phyloP scores from a whole-genome alignment of 2,113 vertebrate species.

The Caloenas nicobarica region DNA sequence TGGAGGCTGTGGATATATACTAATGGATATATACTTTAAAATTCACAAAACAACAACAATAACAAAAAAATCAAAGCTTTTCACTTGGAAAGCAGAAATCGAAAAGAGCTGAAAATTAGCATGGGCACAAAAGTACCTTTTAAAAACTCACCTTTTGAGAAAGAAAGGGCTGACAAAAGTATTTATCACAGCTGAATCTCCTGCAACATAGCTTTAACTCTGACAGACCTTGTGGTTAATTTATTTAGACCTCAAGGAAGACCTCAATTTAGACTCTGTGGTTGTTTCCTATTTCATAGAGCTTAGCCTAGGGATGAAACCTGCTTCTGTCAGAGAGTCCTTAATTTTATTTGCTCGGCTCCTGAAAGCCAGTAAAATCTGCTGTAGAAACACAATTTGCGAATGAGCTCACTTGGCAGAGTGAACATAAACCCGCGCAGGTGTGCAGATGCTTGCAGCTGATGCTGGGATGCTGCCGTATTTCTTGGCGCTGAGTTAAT shows the following conservation, averaged over 20 bases:
- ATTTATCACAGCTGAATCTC: background rate
- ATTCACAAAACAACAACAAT: background rate
- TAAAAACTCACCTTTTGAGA: background rate
- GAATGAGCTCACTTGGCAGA: background rate
- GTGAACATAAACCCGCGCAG: background rate
- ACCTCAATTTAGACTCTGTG: background rate
- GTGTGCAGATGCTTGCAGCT: background rate
- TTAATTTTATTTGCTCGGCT: conserved; percentile 10
- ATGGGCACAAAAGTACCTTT: background rate
- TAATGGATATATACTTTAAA: background rate
- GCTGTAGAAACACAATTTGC: background rate
- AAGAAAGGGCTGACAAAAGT: background rate
- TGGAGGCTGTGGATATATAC: background rate
- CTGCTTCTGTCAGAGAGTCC: background rate
- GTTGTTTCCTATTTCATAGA: background rate
- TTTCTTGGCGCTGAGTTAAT: background rate
- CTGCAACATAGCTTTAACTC: background rate
- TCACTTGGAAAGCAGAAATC: background rate
- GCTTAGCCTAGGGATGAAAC: background rate
- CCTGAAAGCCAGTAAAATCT: background rate
- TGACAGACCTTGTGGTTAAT: conserved; percentile 20
- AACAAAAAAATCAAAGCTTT: background rate
- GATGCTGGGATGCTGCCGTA: background rate
- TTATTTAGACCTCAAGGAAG: conserved; percentile 37
- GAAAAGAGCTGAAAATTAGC: background rate